phyloP scores from a whole-genome alignment of 1,140 invertebrate genomes.

The Drosophila pallidifrons region DNA sequence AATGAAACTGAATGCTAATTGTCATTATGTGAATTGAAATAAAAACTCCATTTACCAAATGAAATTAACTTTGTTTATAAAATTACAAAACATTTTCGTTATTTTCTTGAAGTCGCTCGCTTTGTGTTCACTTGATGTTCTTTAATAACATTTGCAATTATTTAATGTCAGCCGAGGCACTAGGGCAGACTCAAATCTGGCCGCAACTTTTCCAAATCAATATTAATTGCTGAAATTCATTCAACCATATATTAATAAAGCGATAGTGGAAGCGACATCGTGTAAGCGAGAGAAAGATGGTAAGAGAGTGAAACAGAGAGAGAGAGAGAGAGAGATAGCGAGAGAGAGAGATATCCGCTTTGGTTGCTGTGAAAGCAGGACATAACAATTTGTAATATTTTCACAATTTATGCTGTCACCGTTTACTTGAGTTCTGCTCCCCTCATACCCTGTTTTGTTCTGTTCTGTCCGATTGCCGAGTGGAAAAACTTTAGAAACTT shows the following conservation, averaged over 20 bases:
- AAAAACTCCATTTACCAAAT: neutral
- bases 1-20: neutral
- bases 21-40: neutral
- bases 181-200: slow-evolving; percentile 14
- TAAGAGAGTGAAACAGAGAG: slow-evolving; percentile 19
- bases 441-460: slow-evolving; percentile 15
- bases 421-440: slow-evolving; percentile 19
- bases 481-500: slow-evolving; percentile 70
- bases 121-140: slow-evolving; percentile 1
- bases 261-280: slow-evolving; percentile 2
- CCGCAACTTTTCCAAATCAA: slow-evolving; percentile 59
- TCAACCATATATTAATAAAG: slow-evolving; percentile 57
- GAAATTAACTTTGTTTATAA: slow-evolving; percentile 8
- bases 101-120: slow-evolving; percentile 7
- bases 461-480: slow-evolving; percentile 62
- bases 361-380: slow-evolving; percentile 17
- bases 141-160: slow-evolving; percentile 27
- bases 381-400: slow-evolving; percentile 70
- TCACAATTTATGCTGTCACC: slow-evolving; percentile 63
- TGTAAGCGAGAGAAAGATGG: neutral
- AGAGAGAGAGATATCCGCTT: slow-evolving; percentile 4
- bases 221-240: slow-evolving; percentile 63
- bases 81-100: neutral
- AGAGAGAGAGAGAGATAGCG: neutral
- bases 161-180: slow-evolving; percentile 24